Evolutionary conservation across 64 coral and sea anemone genomes (phyloP).

Genomic region (Montipora sp.): DNA sequence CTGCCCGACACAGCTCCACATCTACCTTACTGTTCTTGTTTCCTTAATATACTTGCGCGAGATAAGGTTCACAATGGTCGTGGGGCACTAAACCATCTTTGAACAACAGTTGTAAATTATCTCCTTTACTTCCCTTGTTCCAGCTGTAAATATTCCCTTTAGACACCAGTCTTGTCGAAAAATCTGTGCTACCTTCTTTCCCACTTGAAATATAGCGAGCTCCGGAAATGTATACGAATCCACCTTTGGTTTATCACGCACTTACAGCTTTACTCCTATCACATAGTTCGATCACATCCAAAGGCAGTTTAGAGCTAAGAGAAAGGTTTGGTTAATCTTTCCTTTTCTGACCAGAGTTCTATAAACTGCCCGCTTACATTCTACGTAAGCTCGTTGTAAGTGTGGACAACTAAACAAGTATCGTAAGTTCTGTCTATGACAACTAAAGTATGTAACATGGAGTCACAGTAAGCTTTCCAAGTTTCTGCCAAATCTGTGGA

Average conservation of each 20-base stretch:
- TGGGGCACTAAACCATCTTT: slow-evolving; percentile 47
- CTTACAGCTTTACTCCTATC: slow-evolving; percentile 46
- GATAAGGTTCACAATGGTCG: slow-evolving; percentile 42
- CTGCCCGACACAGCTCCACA: neutral
- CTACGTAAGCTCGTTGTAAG: slow-evolving; percentile 49
- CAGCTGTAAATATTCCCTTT: slow-evolving; percentile 63
- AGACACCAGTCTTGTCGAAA: slow-evolving; percentile 51
- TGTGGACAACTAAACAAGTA: slow-evolving; percentile 50
- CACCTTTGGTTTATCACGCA: slow-evolving; percentile 29
- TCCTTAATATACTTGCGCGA: slow-evolving; percentile 36
- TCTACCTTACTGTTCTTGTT: slow-evolving; percentile 7
- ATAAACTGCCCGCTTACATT: slow-evolving; percentile 61
- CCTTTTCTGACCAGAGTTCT: slow-evolving; percentile 34
- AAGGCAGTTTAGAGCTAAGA: slow-evolving; percentile 44
- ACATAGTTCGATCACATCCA: slow-evolving; percentile 48
- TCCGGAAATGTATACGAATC: slow-evolving; percentile 49
- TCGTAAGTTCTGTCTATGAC: slow-evolving; percentile 37
- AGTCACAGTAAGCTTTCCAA: slow-evolving; percentile 63
- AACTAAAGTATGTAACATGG: slow-evolving; percentile 62
- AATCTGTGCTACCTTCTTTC: slow-evolving; percentile 12
- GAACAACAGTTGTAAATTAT: slow-evolving; percentile 13
- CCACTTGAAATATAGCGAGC: slow-evolving; percentile 57
- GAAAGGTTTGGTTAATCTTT: slow-evolving; percentile 35
- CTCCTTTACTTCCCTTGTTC: slow-evolving; percentile 44
- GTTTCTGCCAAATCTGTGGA: slow-evolving; percentile 45